These are phyloP conservation scores for Agrochola litura DNA, from an alignment of 2,888 invertebrate genomes.

Conservation along the genomic window DNA sequence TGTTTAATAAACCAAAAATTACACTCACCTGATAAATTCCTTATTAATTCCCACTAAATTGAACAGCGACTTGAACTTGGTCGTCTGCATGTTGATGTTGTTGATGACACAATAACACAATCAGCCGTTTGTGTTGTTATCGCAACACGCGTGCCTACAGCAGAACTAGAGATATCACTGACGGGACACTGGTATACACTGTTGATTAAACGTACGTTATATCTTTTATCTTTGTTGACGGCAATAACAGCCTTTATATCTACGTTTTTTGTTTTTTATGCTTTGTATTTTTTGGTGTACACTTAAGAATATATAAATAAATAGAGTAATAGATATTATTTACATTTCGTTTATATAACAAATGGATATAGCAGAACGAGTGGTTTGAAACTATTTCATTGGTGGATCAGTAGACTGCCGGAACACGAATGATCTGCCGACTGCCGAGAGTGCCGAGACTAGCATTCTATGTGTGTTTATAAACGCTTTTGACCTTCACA, in stretches of 20 bases:
- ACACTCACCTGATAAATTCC: slow-evolving; percentile 51
- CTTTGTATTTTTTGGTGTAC: too few species aligned
- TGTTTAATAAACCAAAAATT: background rate
- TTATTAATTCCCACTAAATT: slow-evolving; percentile 47
- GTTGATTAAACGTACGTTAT: background rate
- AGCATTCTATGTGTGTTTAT: slow-evolving; percentile 8
- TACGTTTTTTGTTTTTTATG: too few species aligned
- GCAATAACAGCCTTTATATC: too few species aligned
- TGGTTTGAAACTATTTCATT: background rate
- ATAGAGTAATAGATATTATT: too few species aligned
- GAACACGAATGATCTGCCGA: slow-evolving; percentile 20
- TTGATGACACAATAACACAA: slow-evolving; percentile 23
- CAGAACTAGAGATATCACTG: slow-evolving; percentile 16
- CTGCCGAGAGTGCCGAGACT: background rate
- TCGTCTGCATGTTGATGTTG: slow-evolving; percentile 52
- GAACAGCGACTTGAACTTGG: slow-evolving; percentile 44
- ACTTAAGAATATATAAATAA: too few species aligned
- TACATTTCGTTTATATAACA: slow-evolving; percentile 4
- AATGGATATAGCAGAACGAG: background rate
- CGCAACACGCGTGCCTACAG: background rate
- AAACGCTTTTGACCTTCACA: slow-evolving; percentile 46
- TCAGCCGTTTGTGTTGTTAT: slow-evolving; percentile 15
- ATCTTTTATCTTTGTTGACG: background rate
- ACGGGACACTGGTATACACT: background rate
- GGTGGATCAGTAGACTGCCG: background rate